Conservation (phyloP, 30 jellyfish, hydroid and myxozoan species). For the Aurelia coerulea region DNA sequence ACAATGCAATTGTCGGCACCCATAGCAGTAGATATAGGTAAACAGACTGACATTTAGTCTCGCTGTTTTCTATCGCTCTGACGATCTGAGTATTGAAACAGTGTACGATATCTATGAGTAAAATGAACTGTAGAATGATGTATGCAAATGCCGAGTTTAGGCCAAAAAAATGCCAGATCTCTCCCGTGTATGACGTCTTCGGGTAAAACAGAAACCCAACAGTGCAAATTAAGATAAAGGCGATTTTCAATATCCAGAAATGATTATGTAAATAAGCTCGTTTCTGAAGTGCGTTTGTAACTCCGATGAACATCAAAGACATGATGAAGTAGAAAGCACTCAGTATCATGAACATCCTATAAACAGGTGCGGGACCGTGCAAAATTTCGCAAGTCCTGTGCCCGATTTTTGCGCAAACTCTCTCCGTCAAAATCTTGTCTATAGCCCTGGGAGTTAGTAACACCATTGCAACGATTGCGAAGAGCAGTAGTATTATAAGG, state of each 20-base stretch:
- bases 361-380: slow-evolving; percentile 97
- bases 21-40: slow-evolving; percentile 68
- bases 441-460: slow-evolving; percentile 65
- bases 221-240: neutral
- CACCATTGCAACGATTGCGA: slow-evolving; percentile 44
- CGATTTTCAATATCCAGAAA: slow-evolving; percentile 68
- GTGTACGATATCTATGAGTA: slow-evolving; percentile 82
- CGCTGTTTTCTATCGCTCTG: slow-evolving; percentile 67
- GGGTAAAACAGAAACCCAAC: slow-evolving; percentile 61
- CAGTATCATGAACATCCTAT: slow-evolving; percentile 72
- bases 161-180: slow-evolving; percentile 98
- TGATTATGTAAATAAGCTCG: slow-evolving; percentile 78
- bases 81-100: slow-evolving; percentile 50
- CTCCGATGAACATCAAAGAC: slow-evolving; percentile 62
- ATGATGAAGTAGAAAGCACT: slow-evolving; percentile 48
- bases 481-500: slow-evolving; percentile 17
- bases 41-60: slow-evolving; percentile 8
- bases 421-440: slow-evolving; percentile 35
- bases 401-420: slow-evolving; percentile 71
- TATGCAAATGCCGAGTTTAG: slow-evolving; percentile 89
- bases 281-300: slow-evolving; percentile 38
- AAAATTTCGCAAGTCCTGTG: slow-evolving; percentile 68
- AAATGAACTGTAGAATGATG: slow-evolving; percentile 70
- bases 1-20: slow-evolving; percentile 82
- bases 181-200: slow-evolving; percentile 88